Evolutionary conservation across 2,797 vertebrate species (phyloP), one percentile per base, ranked within the genome.

Genomic region (Mallotus villosus): DNA sequence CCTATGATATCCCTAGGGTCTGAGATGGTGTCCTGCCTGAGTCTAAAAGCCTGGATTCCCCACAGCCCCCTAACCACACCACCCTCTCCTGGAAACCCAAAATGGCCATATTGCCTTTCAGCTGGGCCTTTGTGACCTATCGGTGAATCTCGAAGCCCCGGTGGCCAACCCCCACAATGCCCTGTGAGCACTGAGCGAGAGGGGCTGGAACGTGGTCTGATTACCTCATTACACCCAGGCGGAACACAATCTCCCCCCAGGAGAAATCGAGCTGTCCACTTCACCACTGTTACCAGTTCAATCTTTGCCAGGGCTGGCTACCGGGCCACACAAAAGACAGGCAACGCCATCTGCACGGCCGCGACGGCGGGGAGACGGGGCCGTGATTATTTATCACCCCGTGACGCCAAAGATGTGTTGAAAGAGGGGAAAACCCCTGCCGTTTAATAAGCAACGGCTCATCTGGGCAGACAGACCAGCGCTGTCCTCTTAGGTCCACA

Each of bases 161-260:
- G 74, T 51, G 80, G 81, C 78, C 79, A 24, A 61, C 14, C 19
- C 51, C 51, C 51, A 25, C 11, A 82, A 60, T 62, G 81, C 82
- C 86, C 76, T 59, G 68, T 78, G 72, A 80, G 71, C 77, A 78
- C 75, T 70, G 21, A 85, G 79, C 72, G 34, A 60, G 61, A 70
- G 21, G 58, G 69, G 68, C 27, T 41, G 5, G 71, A 69, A n/a
- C 69, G 63, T 57, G 89, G 86, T 87, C 89, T 85, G 81, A 85
- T 86, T 89, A 88, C 84, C 85, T 85, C 89, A 90, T 89, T 81
- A 86, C 85, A 82, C 85, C 86, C 60, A 69, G 60, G 78, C 66
- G 87, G 86, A 92, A 92, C 68, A 80, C 53, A 74, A 91, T 85
- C 83, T 77, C 22, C 72, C 82, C 63, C 81, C 85, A 70, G 6